Conservation (phyloP, 2,888 invertebrate species). For the Tipula helvola region DNA sequence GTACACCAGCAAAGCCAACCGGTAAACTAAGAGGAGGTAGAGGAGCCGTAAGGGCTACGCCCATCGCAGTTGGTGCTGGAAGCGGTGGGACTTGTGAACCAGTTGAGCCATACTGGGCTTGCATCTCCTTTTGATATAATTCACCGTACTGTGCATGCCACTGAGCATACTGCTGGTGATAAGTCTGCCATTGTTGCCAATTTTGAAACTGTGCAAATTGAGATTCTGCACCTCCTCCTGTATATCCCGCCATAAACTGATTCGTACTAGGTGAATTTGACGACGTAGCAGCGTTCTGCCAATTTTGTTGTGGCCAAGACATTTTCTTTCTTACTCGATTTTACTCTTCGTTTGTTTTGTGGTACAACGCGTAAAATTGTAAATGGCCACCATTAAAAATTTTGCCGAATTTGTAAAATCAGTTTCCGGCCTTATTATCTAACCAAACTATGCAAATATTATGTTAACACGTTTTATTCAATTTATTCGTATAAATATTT, state of each 20-base stretch:
- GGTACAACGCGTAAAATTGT: background rate
- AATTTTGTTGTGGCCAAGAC: conserved; percentile 11
- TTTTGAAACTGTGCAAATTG: conserved; percentile 34
- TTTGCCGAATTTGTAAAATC: background rate
- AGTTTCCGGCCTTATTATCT: background rate
- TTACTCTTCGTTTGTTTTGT: background rate
- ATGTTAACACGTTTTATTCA: background rate
- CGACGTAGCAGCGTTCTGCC: background rate
- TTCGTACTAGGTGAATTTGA: background rate
- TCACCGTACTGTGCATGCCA: conserved; percentile 37
- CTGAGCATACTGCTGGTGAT: conserved; percentile 34
- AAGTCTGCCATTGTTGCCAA: conserved; percentile 36
- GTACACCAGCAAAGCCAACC: background rate
- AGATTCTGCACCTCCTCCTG: conserved; percentile 31
- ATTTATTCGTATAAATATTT: background rate
- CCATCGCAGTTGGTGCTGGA: conserved; percentile 6
- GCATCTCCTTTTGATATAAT: conserved; percentile 36
- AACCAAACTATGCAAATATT: background rate
- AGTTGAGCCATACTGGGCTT: conserved; percentile 20
- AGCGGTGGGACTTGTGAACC: conserved; percentile 24
- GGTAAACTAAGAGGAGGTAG: background rate
- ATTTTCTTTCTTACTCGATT: background rate
- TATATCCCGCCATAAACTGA: conserved; percentile 13
- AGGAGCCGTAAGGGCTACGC: background rate
- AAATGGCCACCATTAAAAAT: background rate